phyloP scores from a whole-genome alignment of 2,888 invertebrate genomes.

The Rhingia campestris region DNA sequence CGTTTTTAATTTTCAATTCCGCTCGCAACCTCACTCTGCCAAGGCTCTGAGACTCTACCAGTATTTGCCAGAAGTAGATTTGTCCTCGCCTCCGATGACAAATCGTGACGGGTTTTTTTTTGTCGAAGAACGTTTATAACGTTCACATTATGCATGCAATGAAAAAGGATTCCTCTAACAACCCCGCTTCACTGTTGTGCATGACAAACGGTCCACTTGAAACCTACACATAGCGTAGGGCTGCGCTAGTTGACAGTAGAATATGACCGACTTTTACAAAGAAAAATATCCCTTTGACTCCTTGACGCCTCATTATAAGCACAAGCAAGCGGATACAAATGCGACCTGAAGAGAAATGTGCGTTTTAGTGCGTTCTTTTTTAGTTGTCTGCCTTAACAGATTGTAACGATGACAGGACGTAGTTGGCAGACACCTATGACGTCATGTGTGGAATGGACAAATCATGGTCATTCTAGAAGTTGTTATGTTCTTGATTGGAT shows the following conservation, averaged over 20 bases:
- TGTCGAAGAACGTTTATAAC: slow-evolving; percentile 29
- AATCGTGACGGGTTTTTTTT: slow-evolving; percentile 43
- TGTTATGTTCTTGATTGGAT: slow-evolving; percentile 34
- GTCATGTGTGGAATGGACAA: slow-evolving; percentile 29
- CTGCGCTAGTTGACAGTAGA: slow-evolving; percentile 21
- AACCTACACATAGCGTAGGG: slow-evolving; percentile 27
- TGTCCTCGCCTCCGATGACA: slow-evolving; percentile 22
- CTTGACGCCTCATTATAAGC: slow-evolving; percentile 63
- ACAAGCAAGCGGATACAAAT: slow-evolving; percentile 63
- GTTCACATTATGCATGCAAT: slow-evolving; percentile 56
- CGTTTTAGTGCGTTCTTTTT: slow-evolving; percentile 8
- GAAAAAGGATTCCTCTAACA: slow-evolving; percentile 66
- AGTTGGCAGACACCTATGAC: slow-evolving; percentile 46
- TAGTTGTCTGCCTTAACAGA: background rate
- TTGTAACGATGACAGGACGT: slow-evolving; percentile 38
- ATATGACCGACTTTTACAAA: slow-evolving; percentile 40
- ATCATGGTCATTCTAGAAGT: background rate
- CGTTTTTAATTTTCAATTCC: background rate
- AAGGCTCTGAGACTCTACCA: background rate
- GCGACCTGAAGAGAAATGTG: slow-evolving; percentile 40
- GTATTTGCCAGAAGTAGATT: background rate
- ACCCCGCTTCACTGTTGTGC: slow-evolving; percentile 17
- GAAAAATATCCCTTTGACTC: slow-evolving; percentile 54
- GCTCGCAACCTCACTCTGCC: background rate
- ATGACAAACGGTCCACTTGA: slow-evolving; percentile 65